Evolutionary conservation across 2,888 invertebrate genomes (phyloP).

Genomic region (Leptogaster cylindrica): DNA sequence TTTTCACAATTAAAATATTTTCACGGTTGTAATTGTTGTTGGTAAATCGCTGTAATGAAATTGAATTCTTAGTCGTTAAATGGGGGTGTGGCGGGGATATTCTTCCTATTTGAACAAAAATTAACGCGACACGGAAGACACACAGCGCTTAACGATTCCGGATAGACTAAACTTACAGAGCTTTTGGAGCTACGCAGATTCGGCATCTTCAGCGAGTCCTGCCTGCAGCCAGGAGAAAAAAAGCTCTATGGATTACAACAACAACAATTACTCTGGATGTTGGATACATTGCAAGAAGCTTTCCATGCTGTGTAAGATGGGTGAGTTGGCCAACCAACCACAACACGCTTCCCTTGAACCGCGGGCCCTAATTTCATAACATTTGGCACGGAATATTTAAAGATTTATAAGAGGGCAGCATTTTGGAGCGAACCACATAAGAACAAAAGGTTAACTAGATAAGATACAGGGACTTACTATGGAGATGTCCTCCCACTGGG

Average conservation of each 20-base stretch:
- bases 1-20: not conserved
- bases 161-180: conserved; percentile 42
- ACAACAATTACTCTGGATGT: not conserved
- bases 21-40: not conserved
- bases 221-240: conserved; percentile 7
- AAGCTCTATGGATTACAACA: not conserved
- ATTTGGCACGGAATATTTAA: too few species aligned
- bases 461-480: conserved; percentile 11
- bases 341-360: not conserved
- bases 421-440: not conserved
- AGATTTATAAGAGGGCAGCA: too few species aligned
- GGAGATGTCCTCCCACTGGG: conserved; percentile 1
- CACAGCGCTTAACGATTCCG: conserved; percentile 44
- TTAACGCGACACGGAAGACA: conserved; percentile 42
- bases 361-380: not conserved
- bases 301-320: not conserved
- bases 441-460: not conserved
- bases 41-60: not conserved
- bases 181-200: conserved; percentile 38
- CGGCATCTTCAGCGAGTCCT: conserved; percentile 2
- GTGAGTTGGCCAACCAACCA: not conserved
- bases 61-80: not conserved
- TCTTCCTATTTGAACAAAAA: conserved; percentile 12
- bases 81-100: conserved; percentile 29
- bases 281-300: conserved; percentile 17